Evolutionary conservation across 2,797 vertebrate genomes (phyloP), one percentile per base, ranked within the genome.

Genomic region (Bovichtus variegatus): DNA sequence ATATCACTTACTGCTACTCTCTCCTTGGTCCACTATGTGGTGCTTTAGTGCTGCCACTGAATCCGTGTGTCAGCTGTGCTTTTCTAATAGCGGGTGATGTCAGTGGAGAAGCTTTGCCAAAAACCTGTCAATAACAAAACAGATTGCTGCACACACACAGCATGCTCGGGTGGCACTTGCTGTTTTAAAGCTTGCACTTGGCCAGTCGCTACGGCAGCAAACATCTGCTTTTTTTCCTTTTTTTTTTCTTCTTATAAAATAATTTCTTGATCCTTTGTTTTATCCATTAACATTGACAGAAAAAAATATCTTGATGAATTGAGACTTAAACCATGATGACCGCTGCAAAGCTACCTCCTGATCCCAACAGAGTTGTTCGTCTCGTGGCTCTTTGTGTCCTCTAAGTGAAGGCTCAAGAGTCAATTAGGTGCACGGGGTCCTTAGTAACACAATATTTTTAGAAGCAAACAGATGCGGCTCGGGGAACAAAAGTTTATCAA

Each of bases 71-170:
- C 63, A 51, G 96, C 94, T 76, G 55, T n/a, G 49, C 29, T 34
- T 54, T 27, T 70, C 23, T 40, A 58, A 41, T 2, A 43, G 6
- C 15, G 34, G 67, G 71, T 87, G 89, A 89, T 72, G 81, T 87
- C 81, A 96, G 91, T 49, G 85, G 58, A 70, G 88, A 57, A 57
- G 89, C 85, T 47, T 74, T 87, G 95, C 94, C 96, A 96, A 94
- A 91, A 89, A 67, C 79, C 87, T 91, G 95, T 94, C 94, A 84
- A 81, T 90, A 89, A 63, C 55, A 53, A n/a, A 47, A 67, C 58
- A 61, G 43, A 41, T 27, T 41, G 71, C 34, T 46, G 19, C 51
- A 61, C 86, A 75, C 53, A 29, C 49, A 18, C 41, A 74, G 9
- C 6, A 6, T 19, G 93, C 84, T 92, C 81, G 89, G 93, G 88